Conservation (phyloP, 2,888 invertebrate species). For the Rhamnusium bicolor region DNA sequence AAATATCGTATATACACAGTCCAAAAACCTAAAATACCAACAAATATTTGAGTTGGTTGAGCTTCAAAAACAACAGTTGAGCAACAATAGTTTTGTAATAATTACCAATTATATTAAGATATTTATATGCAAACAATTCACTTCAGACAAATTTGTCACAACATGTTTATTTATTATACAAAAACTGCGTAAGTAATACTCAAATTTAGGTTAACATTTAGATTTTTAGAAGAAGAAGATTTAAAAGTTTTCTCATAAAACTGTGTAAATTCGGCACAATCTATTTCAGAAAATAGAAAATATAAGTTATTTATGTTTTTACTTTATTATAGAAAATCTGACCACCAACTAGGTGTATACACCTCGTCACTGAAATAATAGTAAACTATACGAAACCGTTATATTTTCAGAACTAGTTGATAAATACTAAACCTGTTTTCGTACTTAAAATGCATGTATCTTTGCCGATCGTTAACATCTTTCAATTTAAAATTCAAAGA, state of each 20-base stretch:
- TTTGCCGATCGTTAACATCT: constrained; percentile 34
- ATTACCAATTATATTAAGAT: not conserved
- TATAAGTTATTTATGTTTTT: no score
- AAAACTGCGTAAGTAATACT: not conserved
- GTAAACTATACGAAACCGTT: no score
- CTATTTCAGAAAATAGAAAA: no score
- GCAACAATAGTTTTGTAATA: not conserved
- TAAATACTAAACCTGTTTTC: not conserved
- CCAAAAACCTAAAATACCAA: no score
- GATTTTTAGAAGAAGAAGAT: no score
- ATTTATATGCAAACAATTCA: not conserved
- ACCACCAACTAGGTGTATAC: not conserved
- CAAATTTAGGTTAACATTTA: no score
- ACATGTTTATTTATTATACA: not conserved
- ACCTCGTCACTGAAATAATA: not conserved
- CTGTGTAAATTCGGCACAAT: no score
- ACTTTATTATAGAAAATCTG: not conserved
- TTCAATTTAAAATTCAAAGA: not conserved
- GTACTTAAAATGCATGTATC: constrained; percentile 8
- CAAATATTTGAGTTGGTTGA: no score
- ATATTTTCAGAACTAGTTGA: not conserved
- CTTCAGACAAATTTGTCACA: not conserved
- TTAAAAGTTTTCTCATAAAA: no score
- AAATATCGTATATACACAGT: not conserved
- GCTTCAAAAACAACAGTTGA: not conserved